Conservation (phyloP, 2,888 invertebrate species). For the Parelbella ahira region DNA sequence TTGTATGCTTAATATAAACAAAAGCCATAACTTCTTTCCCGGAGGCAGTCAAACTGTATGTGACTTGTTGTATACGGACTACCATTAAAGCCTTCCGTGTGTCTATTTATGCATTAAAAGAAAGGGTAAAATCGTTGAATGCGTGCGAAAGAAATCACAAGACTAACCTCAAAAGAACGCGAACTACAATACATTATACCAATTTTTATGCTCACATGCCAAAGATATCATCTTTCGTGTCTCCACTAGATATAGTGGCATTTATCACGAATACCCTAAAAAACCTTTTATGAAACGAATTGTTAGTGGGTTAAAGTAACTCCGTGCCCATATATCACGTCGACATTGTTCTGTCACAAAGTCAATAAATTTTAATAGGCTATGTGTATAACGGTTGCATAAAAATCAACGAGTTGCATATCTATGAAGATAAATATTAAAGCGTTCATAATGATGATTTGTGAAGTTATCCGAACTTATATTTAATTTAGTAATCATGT, state of each 20-base stretch:
- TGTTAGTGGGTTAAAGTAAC: not conserved
- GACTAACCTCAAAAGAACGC: slow-evolving; percentile 52
- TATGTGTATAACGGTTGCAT: no score
- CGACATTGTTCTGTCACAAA: not conserved
- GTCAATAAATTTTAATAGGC: no score
- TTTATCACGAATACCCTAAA: slow-evolving; percentile 60
- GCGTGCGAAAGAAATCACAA: slow-evolving; percentile 58
- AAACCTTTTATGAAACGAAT: slow-evolving; percentile 34
- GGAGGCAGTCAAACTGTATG: slow-evolving; percentile 10
- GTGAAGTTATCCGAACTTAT: no score
- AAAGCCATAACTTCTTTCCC: slow-evolving; percentile 11
- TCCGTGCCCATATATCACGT: not conserved
- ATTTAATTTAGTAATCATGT: no score
- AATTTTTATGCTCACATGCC: slow-evolving; percentile 61
- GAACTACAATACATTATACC: slow-evolving; percentile 40
- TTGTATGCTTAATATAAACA: no score
- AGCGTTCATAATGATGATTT: no score
- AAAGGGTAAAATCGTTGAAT: slow-evolving; percentile 41
- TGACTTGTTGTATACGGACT: slow-evolving; percentile 1
- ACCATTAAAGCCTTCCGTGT: slow-evolving; percentile 25
- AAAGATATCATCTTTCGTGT: slow-evolving; percentile 51
- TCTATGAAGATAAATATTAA: no score
- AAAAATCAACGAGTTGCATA: no score
- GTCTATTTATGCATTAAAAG: slow-evolving; percentile 22
- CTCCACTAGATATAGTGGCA: slow-evolving; percentile 45